These are phyloP conservation scores for Drosophila tripunctata DNA, from an alignment of 2,888 invertebrate species.

Conservation along the genomic window DNA sequence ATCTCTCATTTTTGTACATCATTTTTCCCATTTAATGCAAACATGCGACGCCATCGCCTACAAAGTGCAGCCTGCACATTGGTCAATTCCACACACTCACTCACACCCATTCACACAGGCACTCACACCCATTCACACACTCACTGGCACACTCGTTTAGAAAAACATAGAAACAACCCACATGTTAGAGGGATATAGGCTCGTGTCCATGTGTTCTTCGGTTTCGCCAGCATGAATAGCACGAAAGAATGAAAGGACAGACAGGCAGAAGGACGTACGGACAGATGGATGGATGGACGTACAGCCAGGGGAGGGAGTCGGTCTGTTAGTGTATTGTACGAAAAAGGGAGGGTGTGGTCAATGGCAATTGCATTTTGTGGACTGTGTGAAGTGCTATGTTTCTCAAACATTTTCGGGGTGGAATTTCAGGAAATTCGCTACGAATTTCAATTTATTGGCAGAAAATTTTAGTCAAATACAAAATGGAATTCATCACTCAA, in stretches of 20 bases:
- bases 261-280: neutral
- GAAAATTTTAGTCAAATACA: constrained; percentile 15
- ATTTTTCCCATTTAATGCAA: neutral
- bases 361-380: constrained; percentile 45
- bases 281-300: neutral
- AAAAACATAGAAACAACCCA: constrained; percentile 49
- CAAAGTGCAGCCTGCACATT: constrained; percentile 60
- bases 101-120: neutral
- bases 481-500: constrained; percentile 48
- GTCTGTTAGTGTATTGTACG: neutral
- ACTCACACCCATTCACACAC: neutral
- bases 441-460: constrained; percentile 47
- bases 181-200: constrained; percentile 44
- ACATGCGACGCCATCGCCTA: constrained; percentile 48
- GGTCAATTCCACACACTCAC: constrained; percentile 52
- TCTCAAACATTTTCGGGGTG: constrained; percentile 40
- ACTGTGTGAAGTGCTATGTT: constrained; percentile 8
- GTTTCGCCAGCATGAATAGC: neutral
- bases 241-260: neutral
- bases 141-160: neutral
- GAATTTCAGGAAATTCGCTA: constrained; percentile 45
- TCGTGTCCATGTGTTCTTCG: constrained; percentile 36
- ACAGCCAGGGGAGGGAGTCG: neutral
- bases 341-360: constrained; percentile 62
- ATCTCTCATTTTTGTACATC: neutral